A percentile compares a stretch with the other conserved stretches of the same genome.
These are phyloP conservation scores for Cyclophora punctaria DNA, from an alignment of 2,888 invertebrate species.

Conservation along the genomic window DNA sequence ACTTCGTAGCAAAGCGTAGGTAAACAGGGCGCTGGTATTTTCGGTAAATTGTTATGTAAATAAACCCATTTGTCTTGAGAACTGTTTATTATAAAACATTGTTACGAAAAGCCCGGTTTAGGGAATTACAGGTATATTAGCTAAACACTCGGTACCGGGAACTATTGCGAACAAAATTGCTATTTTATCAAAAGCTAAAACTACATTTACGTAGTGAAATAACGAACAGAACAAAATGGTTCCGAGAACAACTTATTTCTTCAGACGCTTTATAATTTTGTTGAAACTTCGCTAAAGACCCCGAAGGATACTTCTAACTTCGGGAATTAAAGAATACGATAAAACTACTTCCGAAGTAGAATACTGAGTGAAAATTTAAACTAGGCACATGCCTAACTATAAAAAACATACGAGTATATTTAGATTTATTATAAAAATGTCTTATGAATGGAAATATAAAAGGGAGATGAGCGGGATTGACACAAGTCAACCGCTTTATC, in stretches of 20 bases:
- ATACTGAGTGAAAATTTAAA: no score
- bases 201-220: neutral
- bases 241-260: constrained; percentile 1
- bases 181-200: constrained; percentile 2
- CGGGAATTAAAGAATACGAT: no score
- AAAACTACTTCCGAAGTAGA: no score
- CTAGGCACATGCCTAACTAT: no score
- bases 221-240: neutral
- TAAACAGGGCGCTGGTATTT: neutral
- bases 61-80: constrained; percentile 3
- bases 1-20: no score
- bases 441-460: no score
- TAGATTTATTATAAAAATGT: no score
- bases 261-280: neutral
- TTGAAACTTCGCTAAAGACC: neutral
- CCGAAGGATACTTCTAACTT: neutral
- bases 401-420: no score
- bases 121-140: constrained; percentile 5
- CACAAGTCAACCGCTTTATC: no score
- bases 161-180: constrained; percentile 8
- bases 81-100: constrained; percentile 6
- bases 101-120: constrained; percentile 7
- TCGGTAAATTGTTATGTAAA: constrained; percentile 7
- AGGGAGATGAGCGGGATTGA: no score
- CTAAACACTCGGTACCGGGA: constrained; percentile 6